Conservation (phyloP, 1,140 invertebrate genomes). For the Drosophila azteca region DNA sequence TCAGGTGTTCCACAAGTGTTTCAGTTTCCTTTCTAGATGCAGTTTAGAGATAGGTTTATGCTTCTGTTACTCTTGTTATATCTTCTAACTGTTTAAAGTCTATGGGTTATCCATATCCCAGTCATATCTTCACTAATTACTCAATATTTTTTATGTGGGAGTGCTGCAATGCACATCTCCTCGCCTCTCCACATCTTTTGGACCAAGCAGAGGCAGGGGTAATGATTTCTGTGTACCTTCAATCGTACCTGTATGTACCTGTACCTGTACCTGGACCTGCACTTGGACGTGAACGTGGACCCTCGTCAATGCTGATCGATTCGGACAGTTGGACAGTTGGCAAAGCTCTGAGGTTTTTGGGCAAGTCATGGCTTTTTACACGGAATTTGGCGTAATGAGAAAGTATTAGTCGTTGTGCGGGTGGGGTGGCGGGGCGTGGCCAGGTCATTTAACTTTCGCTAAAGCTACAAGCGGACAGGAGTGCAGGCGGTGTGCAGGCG, state of each 20-base stretch:
- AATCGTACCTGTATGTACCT: too few relatives aligned
- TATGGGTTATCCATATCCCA: too few relatives aligned
- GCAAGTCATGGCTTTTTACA: slow-evolving; percentile 46
- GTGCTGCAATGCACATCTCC: too few relatives aligned
- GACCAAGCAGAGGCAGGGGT: slow-evolving; percentile 3
- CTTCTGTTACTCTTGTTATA: too few relatives aligned
- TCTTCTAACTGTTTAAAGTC: too few relatives aligned
- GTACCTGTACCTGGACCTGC: slow-evolving; percentile 11
- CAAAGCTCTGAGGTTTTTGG: slow-evolving; percentile 29
- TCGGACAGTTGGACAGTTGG: slow-evolving; percentile 49
- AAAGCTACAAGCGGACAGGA: not conserved
- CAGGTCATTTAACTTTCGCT: slow-evolving; percentile 12
- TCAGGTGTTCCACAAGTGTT: too few relatives aligned
- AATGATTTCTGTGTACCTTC: slow-evolving; percentile 17
- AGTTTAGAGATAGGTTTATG: too few relatives aligned
- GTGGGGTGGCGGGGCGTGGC: slow-evolving; percentile 13
- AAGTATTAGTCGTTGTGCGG: slow-evolving; percentile 35
- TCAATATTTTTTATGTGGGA: too few relatives aligned
- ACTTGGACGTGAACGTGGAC: slow-evolving; percentile 15
- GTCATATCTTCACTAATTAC: too few relatives aligned
- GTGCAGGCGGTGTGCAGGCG: too few relatives aligned
- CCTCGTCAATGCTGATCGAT: slow-evolving; percentile 50
- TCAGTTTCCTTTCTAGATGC: too few relatives aligned
- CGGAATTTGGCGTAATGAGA: slow-evolving; percentile 47
- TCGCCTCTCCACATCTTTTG: not conserved